Evolutionary conservation across 2,888 invertebrate species (phyloP).

Genomic region (Cephus pygmeus): DNA sequence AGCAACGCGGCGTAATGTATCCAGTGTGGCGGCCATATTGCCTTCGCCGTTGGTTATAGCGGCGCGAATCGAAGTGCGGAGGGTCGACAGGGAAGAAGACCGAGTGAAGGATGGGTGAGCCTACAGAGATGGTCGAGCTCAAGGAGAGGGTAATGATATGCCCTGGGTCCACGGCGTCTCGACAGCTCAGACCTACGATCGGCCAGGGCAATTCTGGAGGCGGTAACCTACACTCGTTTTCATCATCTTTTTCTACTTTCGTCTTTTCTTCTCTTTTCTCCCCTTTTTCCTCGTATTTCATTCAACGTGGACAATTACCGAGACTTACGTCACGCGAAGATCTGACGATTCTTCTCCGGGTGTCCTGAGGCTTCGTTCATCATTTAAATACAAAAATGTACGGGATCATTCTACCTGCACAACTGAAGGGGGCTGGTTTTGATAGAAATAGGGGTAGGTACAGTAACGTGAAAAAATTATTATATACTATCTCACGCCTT

Average conservation of each 20-base stretch:
- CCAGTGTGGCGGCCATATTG: slow-evolving; percentile 55
- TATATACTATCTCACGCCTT: no score
- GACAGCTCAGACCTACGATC: slow-evolving; percentile 19
- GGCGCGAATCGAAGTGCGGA: slow-evolving; percentile 52
- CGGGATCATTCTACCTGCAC: not conserved
- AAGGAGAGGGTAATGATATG: slow-evolving; percentile 52
- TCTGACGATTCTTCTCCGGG: no score
- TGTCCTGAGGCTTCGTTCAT: no score
- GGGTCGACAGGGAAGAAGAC: slow-evolving; percentile 44
- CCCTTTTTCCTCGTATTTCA: not conserved
- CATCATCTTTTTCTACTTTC: not conserved
- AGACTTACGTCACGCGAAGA: not conserved
- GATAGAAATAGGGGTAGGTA: not conserved
- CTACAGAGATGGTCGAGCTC: slow-evolving; percentile 17
- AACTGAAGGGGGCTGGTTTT: not conserved
- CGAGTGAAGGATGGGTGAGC: slow-evolving; percentile 44
- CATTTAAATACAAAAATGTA: no score
- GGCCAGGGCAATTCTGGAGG: slow-evolving; percentile 2
- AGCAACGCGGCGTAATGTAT: slow-evolving; percentile 56
- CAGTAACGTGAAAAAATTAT: not conserved
- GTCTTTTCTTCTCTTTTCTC: not conserved
- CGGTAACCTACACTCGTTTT: not conserved
- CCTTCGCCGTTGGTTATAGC: slow-evolving; percentile 26
- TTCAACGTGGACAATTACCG: not conserved
- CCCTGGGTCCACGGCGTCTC: slow-evolving; percentile 36